Percentiles rank a stretch among this genome's conserved stretches.
These are phyloP conservation scores for Pseudochirops cupreus DNA, from an alignment of 2,797 vertebrate genomes.

Conservation along the genomic window DNA sequence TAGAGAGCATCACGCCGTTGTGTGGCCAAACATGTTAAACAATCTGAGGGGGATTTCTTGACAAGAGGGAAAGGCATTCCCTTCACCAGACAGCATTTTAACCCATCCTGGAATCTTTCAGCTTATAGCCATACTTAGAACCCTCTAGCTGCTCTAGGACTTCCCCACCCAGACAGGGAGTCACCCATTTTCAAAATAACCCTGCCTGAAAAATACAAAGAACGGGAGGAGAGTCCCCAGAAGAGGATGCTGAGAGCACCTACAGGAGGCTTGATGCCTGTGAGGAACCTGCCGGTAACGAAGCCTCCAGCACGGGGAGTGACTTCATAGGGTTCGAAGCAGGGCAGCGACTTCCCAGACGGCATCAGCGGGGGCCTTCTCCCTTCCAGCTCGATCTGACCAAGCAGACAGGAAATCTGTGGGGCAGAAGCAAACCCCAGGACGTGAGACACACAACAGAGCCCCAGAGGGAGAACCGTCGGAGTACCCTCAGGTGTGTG, in stretches of 20 bases:
- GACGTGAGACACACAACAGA: neutral
- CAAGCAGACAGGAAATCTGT: constrained; percentile 97
- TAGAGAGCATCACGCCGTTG: too few relatives aligned
- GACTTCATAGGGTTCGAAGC: constrained; percentile 95
- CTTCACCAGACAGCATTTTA: too few relatives aligned
- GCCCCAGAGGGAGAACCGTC: too few relatives aligned
- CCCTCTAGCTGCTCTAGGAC: neutral
- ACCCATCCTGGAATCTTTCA: too few relatives aligned
- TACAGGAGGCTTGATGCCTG: constrained; percentile 96
- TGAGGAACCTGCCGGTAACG: constrained; percentile 96
- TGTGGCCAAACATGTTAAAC: too few relatives aligned
- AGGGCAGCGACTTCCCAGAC: constrained; percentile 96
- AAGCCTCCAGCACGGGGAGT: constrained; percentile 95
- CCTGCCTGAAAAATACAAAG: neutral
- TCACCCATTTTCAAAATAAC: neutral
- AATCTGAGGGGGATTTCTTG: too few relatives aligned
- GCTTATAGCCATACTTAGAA: neutral
- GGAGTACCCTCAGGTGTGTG: too few relatives aligned
- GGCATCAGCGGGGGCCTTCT: constrained; percentile 97
- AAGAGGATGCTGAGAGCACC: constrained; percentile 60
- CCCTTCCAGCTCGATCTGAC: constrained; percentile 99
- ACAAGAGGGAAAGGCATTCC: too few relatives aligned
- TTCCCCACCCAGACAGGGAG: neutral
- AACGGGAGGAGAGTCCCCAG: neutral
- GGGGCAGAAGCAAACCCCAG: neutral